A percentile compares a stretch with the other conserved stretches of the same genome.
Conservation (phyloP, 30 jellyfish, hydroid and myxozoan genomes). For the Nemopilema nomurai region DNA sequence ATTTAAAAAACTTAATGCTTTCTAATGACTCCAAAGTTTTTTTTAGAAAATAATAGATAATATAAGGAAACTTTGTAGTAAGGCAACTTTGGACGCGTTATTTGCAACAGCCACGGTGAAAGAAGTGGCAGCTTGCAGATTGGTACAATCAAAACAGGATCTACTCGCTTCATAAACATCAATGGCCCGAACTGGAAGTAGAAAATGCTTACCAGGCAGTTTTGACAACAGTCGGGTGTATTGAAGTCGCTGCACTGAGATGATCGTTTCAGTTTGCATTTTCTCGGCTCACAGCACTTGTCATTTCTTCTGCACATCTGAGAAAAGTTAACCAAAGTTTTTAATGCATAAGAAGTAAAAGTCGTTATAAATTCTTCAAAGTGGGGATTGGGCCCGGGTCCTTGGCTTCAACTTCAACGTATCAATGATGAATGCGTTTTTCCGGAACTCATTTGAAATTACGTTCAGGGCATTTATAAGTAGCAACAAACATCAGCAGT, state of each 20-base stretch:
- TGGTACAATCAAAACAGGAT: too few relatives aligned
- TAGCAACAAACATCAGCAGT: too few relatives aligned
- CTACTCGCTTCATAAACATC: neutral
- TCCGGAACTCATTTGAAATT: too few relatives aligned
- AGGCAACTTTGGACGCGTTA: too few relatives aligned
- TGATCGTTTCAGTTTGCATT: constrained; percentile 72
- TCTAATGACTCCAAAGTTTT: neutral
- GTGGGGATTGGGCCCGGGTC: neutral
- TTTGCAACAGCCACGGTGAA: too few relatives aligned
- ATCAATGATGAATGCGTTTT: too few relatives aligned
- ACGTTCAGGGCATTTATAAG: too few relatives aligned
- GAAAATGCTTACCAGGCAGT: constrained; percentile 58
- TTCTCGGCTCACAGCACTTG: constrained; percentile 85
- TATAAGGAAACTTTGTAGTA: neutral
- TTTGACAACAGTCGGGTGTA: constrained; percentile 83
- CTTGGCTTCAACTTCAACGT: neutral
- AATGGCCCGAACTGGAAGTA: too few relatives aligned
- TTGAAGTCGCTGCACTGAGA: constrained; percentile 87
- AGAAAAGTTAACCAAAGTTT: neutral
- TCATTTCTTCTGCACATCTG: constrained; percentile 78
- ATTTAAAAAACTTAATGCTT: neutral
- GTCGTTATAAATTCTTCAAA: neutral
- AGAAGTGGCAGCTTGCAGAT: neutral
- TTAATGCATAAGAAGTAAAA: neutral
- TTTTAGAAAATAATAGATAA: neutral